Conservation (phyloP, 2,797 vertebrate species). For the Mergus octosetaceus region DNA sequence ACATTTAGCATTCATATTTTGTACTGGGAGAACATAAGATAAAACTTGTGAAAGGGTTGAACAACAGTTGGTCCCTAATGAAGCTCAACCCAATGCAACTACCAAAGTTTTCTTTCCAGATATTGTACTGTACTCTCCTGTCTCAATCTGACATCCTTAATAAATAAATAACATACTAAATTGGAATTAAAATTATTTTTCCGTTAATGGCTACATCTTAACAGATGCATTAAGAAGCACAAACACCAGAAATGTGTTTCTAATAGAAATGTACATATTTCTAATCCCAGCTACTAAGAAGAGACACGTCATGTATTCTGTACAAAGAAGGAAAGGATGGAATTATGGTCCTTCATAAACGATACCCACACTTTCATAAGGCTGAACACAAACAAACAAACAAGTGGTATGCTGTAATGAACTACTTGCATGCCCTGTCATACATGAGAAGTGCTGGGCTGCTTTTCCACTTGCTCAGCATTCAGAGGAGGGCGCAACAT, state of each 20-base stretch:
- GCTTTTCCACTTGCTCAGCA: neutral
- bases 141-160: neutral
- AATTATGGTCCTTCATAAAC: neutral
- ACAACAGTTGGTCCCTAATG: neutral
- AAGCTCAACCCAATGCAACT: neutral
- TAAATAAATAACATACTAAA: neutral
- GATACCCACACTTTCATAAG: neutral
- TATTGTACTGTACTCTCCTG: neutral
- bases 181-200: neutral
- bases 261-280: too few species aligned
- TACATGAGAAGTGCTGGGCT: neutral
- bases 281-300: neutral
- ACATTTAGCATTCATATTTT: neutral
- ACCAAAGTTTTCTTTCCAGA: neutral
- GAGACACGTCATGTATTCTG: neutral
- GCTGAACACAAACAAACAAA: neutral
- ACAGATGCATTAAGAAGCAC: neutral
- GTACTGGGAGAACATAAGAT: neutral
- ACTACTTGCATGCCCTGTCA: neutral
- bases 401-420: accelerated
- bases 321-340: neutral
- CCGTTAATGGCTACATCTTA: neutral
- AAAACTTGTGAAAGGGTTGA: neutral
- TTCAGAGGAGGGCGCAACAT: neutral
- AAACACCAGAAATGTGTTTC: neutral